phyloP scores from a whole-genome alignment of 2,888 invertebrate species.

The Fissipunctia ypsillon region DNA sequence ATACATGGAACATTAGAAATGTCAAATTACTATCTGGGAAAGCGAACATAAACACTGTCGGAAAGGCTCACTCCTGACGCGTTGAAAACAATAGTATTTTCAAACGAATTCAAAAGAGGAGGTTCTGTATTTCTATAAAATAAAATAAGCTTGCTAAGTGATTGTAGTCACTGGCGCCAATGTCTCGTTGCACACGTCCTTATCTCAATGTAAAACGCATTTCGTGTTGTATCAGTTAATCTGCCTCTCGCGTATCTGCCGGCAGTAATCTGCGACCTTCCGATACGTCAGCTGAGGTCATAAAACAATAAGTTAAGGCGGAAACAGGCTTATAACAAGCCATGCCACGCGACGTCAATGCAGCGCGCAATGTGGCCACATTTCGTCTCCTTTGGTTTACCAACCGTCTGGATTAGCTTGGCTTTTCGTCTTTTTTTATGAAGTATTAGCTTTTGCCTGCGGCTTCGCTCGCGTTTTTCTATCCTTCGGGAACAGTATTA shows the following conservation, averaged over 20 bases:
- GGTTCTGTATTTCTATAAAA: neutral
- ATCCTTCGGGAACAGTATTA: too few relatives aligned
- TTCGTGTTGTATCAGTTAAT: conserved; percentile 25
- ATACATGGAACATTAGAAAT: too few relatives aligned
- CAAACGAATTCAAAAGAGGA: neutral
- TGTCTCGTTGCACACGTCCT: neutral
- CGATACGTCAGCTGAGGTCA: conserved; percentile 35
- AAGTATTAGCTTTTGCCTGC: too few relatives aligned
- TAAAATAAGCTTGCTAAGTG: neutral
- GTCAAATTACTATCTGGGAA: too few relatives aligned
- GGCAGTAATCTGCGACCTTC: conserved; percentile 52
- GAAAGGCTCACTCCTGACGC: neutral
- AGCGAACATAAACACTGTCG: too few relatives aligned
- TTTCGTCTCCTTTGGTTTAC: neutral
- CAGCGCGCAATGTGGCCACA: neutral
- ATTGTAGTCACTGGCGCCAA: conserved; percentile 11
- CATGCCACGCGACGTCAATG: neutral
- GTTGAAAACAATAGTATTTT: neutral
- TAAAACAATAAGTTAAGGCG: conserved; percentile 17
- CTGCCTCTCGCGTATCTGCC: conserved; percentile 29
- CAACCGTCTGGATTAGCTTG: neutral
- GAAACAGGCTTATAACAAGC: neutral
- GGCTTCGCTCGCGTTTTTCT: too few relatives aligned
- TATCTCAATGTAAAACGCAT: conserved; percentile 30
- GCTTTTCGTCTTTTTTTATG: neutral